Evolutionary conservation across 2,113 vertebrate species (phyloP).

Genomic region (Scopus umbretta): DNA sequence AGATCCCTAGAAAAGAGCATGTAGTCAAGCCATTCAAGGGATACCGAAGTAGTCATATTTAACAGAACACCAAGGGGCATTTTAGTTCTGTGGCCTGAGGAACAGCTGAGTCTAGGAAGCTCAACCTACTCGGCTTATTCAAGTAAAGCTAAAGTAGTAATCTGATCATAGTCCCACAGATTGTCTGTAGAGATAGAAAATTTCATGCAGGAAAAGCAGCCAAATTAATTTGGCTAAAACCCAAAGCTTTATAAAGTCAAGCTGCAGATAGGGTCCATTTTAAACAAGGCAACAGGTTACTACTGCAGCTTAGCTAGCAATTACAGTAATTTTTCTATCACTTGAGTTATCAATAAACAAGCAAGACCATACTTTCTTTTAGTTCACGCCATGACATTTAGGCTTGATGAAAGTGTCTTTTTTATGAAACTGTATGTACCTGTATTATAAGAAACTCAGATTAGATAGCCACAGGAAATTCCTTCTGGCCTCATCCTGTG

Average conservation of each 20-base stretch:
- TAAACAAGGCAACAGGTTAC: too few relatives aligned
- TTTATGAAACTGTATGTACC: background rate
- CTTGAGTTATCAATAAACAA: background rate
- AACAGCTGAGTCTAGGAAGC: too few relatives aligned
- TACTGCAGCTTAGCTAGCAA: background rate
- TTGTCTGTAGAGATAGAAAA: too few relatives aligned
- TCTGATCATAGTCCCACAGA: too few relatives aligned
- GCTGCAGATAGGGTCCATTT: too few relatives aligned
- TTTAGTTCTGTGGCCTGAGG: too few relatives aligned
- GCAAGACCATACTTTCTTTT: background rate
- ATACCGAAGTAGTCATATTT: background rate
- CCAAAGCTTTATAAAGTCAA: too few relatives aligned
- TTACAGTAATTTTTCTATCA: background rate
- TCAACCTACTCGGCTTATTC: too few relatives aligned
- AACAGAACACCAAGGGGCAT: background rate
- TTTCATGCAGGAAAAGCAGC: too few relatives aligned
- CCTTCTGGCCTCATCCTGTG: background rate
- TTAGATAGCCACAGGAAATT: background rate
- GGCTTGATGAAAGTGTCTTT: background rate
- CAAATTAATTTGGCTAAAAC: too few relatives aligned
- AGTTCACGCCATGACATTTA: background rate
- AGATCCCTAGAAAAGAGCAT: background rate
- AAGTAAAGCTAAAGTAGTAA: too few relatives aligned
- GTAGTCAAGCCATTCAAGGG: background rate
- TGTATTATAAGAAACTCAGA: background rate